Evolutionary conservation across 2,888 invertebrate genomes (phyloP), one percentile per base, ranked within the genome.

Genomic region (Hermaeophaga mercurialis): DNA sequence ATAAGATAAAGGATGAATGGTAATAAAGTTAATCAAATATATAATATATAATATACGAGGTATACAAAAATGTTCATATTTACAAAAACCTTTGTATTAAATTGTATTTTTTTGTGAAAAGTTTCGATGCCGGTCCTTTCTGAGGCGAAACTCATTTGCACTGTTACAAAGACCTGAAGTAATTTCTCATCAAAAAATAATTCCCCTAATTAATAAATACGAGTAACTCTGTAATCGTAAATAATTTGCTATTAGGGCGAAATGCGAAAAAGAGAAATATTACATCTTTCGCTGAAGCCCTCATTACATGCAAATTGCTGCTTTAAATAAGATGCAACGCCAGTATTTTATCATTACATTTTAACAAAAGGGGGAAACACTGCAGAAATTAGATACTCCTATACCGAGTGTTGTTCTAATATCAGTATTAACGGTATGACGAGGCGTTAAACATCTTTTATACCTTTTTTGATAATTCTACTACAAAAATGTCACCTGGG

Each of bases 271-370:
- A 41, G 41, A 22, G 24, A 45, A 45, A 28, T 45, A 33, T 45
- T 31, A 45, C 24, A 33, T 45, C 28, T 33, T 45, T 33, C 18
- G 7, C 18, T 18, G 17, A 45, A 31, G 33, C 31, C 45, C 33
- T 45, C 45, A 33, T 45, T 45, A 45, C 33, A 45, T 45, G 45
- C 45, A 45, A 45, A 45, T 45, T n/a, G 45, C 31, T 11, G 45
- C 8, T 45, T 45, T 45, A 45, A 31, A 12, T 31, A 19, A 15
- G 28, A 31, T 45, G 33, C 33, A 45, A 33, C 17, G 31, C 6
- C 14, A 19, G 11, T 45, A 45, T 45, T 45, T 45, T 17, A 45
- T 45, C 45, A 45, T 19, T 45, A 31, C 31, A 45, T 31, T 2
- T 33, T 43, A 43, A 43, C 43, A 43, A 43, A 43, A 11, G 43